Base-by-base conservation (phyloP, 2,888 invertebrate species). In the Drosophila basisetae region DNA sequence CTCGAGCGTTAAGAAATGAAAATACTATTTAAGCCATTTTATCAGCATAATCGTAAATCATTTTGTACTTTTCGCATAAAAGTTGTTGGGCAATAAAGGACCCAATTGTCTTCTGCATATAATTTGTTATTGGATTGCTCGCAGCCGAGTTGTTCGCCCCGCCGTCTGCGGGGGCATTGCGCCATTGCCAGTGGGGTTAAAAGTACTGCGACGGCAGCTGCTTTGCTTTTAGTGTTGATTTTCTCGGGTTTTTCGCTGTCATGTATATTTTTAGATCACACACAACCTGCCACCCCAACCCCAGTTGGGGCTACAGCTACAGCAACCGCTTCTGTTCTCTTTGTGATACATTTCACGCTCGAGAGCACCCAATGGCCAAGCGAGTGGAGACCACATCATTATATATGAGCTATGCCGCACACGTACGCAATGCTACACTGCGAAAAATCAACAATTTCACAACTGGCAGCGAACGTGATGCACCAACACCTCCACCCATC, bases 11-110 rank as follows among this genome's bases (percentile, higher is more conserved):
- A 81, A 87, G 83, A 87, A 89, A 82, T 76, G 87, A 90, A 88
- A 89, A 90, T 90, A 90, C 91, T 90, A 90, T 88, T 88, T 88
- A 90, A 88, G 87, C 87, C 87, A 89, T 90, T 90, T 90, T 90
- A 88, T 88, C 87, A 90, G 90, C 91, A 88, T 88, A 88, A 88
- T 89, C 91, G 87, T 88, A 88, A 88, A 88, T 88, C 91, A 88
- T 90, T 90, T 88, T 86, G 89, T 89, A 88, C 87, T 90, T 88
- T 88, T 90, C 89, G 76, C 87, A 90, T 90, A 87, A 87, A 90
- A 88, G 89, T 88, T 84, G 84, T 76, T 41, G 61, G 82, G 78
- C 82, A 79, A 79, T 78, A 78, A 78, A 81, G 87, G 84, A 73
- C 86, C 83, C 87, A 90, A 88, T 88, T 88, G 87, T 88, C 89